A percentile compares a stretch with the other conserved stretches of the same genome.
Conservation (phyloP, 53 echinoderm and acorn worm species). For the Actinopyga echinites region DNA sequence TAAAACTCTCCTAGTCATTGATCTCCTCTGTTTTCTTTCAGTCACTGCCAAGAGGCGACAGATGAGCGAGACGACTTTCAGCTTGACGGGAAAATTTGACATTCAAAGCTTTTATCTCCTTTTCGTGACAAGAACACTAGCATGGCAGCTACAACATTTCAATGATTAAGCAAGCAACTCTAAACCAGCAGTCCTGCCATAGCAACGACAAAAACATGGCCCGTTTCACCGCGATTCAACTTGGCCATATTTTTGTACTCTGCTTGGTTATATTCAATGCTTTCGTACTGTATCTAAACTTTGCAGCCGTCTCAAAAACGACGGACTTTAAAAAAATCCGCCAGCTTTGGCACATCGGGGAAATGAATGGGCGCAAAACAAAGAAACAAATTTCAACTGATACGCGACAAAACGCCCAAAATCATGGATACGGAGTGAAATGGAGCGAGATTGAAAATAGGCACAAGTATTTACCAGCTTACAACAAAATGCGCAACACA, state of each 20-base stretch:
- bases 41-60: too few relatives aligned
- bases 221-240: neutral
- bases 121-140: too few relatives aligned
- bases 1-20: too few relatives aligned
- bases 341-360: constrained; percentile 15
- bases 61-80: too few relatives aligned
- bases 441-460: constrained; percentile 67
- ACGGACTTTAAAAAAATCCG: constrained; percentile 29
- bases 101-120: too few relatives aligned
- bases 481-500: constrained; percentile 68
- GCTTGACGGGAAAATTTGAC: too few relatives aligned
- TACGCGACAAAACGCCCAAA: neutral
- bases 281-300: constrained; percentile 68
- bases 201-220: constrained; percentile 1
- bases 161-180: too few relatives aligned
- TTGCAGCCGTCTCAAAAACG: constrained; percentile 51
- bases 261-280: constrained; percentile 54
- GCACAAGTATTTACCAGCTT: constrained; percentile 70
- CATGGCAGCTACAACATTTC: too few relatives aligned
- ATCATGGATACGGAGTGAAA: constrained; percentile 3
- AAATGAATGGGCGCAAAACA: neutral
- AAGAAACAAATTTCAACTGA: neutral
- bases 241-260: constrained; percentile 37
- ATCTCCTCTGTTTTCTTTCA: too few relatives aligned
- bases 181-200: neutral